Conservation (phyloP, 2,797 vertebrate genomes). For the Aphelocoma californica region DNA sequence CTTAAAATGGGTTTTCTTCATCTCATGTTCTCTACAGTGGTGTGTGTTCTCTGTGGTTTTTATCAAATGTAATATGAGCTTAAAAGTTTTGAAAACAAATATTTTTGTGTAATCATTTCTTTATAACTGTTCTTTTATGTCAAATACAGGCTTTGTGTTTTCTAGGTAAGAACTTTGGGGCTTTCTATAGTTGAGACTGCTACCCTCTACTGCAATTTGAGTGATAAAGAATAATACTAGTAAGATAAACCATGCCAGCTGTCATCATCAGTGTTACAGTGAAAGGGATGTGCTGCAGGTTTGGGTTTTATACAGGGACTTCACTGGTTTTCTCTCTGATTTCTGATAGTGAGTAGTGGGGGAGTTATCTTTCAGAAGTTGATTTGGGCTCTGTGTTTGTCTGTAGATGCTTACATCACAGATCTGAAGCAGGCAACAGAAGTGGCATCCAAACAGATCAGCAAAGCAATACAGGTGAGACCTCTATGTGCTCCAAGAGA, state of each 20-base stretch:
- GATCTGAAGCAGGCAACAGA: conserved; percentile 77
- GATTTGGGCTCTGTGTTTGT: background rate
- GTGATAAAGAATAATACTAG: background rate
- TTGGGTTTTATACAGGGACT: background rate
- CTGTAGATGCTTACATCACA: conserved; percentile 75
- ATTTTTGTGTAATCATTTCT: background rate
- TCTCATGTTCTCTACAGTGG: background rate
- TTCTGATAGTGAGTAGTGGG: background rate
- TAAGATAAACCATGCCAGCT: background rate
- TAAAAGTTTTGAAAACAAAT: background rate
- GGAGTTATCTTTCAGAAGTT: background rate
- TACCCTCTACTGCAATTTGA: background rate
- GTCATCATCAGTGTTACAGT: background rate
- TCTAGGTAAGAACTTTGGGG: background rate
- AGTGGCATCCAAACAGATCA: conserved; percentile 74
- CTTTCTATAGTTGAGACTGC: background rate
- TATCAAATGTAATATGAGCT: background rate
- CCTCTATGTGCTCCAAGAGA: background rate
- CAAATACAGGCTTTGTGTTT: background rate
- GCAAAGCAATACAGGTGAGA: conserved; percentile 84
- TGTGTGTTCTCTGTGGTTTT: background rate
- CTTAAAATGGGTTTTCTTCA: background rate
- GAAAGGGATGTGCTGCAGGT: background rate
- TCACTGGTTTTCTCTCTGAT: background rate
- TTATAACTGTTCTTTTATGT: background rate